phyloP scores from a whole-genome alignment of 1,140 invertebrate species.

The Plectrocnemia conspersa region DNA sequence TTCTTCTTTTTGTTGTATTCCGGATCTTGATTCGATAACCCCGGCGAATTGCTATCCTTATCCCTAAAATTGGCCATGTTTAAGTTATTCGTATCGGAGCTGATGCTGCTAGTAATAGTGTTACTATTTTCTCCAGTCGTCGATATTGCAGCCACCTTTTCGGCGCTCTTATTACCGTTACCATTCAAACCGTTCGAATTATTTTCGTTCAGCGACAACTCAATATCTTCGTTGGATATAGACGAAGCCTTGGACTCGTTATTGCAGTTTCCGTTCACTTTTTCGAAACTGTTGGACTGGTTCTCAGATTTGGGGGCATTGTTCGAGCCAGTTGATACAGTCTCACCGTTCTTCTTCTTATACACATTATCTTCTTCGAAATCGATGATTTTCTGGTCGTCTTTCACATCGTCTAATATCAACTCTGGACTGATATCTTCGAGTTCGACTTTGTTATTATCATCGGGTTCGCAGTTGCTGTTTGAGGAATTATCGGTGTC shows the following conservation, averaged over 20 bases:
- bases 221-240: slow-evolving; percentile 29
- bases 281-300: slow-evolving; percentile 31
- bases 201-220: slow-evolving; percentile 21
- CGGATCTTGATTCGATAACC: slow-evolving; percentile 6
- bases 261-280: slow-evolving; percentile 28
- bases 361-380: slow-evolving; percentile 14
- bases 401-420: slow-evolving; percentile 22
- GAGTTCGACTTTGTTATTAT: background rate
- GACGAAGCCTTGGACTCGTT: slow-evolving; percentile 31
- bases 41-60: slow-evolving; percentile 19
- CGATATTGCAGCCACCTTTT: background rate
- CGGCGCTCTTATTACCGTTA: background rate
- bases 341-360: slow-evolving; percentile 20
- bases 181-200: slow-evolving; percentile 2
- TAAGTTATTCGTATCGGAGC: slow-evolving; percentile 28
- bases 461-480: slow-evolving; percentile 16
- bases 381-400: slow-evolving; percentile 21
- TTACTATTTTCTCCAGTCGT: slow-evolving; percentile 23
- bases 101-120: slow-evolving; percentile 32
- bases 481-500: slow-evolving; percentile 1
- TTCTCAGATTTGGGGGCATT: slow-evolving; percentile 26
- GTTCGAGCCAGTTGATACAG: slow-evolving; percentile 20
- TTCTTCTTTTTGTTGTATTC: slow-evolving; percentile 28
- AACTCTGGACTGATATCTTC: slow-evolving; percentile 24
- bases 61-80: slow-evolving; percentile 26